Base-by-base conservation (phyloP, 1,140 invertebrate species). In the Cyclina sinensis region DNA sequence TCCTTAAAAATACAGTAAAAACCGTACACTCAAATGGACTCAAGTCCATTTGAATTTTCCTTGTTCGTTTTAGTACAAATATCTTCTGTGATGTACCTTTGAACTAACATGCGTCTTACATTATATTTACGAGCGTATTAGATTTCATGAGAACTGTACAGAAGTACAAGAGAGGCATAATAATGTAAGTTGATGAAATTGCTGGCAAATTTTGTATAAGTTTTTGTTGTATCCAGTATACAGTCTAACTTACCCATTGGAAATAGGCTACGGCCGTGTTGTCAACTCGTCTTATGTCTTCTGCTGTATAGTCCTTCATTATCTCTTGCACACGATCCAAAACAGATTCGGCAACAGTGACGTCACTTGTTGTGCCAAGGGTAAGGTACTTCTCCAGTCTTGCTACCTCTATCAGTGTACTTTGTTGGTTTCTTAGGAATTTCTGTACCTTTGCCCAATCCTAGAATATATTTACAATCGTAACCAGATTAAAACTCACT, bases 241-340 rank as follows among this genome's bases (percentile, higher is more conserved):
- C n/a, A n/a, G n/a, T n/a, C 4, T 37, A 27, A 39, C 46, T 73
- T 37, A 87, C 85, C 85, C 85, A 87, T 27, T 54, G 48, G 27
- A 62, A 87, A 70, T 79, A 87, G 18, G 76, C 85, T 14, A 62
- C 74, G 30, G 74, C 59, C 11, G 85, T 80, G 59, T 87, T 87
- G 43, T 87, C 76, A 4, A 54, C 73, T 35, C 74, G 51, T 12
- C 85, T 12, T 24, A 87, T 65, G 24, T 79, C 30, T n/a, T 79
- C 74, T 30, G 43, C 37, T n/a, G 35, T 79, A 37, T 78, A 87
- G 62, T 51, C n/a, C 16, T 21, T 27, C 3, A 87, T 24, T 18
- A 80, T 80, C 12, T 57, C 85, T 1, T 70, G 39, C 2, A 87
- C 76, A 32, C 85, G 74, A 0, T 62, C 74, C 16, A 79, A 14